Evolutionary conservation across 2,888 invertebrate genomes (phyloP).

Genomic region (Helobdella robusta): DNA sequence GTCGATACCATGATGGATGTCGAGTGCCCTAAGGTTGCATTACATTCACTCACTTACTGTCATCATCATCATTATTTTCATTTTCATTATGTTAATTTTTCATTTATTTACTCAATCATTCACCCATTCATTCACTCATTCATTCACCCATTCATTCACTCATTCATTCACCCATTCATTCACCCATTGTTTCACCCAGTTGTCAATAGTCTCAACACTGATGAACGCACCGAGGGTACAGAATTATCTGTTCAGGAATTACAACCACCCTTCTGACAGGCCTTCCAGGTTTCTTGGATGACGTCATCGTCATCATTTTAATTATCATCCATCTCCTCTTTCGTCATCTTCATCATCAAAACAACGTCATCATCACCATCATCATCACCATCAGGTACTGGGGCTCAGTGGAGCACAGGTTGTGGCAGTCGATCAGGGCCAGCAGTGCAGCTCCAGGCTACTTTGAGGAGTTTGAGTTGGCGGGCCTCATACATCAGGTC

Average conservation of each 20-base stretch:
- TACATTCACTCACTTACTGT: background rate
- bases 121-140: background rate
- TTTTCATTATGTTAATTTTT: background rate
- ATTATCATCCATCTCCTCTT: background rate
- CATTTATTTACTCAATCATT: background rate
- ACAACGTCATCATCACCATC: background rate
- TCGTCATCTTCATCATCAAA: too few species aligned
- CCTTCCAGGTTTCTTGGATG: constrained; percentile 36
- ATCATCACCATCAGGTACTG: constrained; percentile 49
- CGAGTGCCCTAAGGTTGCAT: constrained; percentile 39
- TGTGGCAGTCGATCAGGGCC: constrained; percentile 75
- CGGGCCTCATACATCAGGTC: constrained; percentile 43
- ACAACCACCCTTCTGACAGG: constrained; percentile 58
- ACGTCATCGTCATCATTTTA: background rate
- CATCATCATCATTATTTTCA: background rate
- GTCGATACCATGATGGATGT: constrained; percentile 40
- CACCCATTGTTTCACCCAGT: constrained; percentile 31
- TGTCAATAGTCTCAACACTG: constrained; percentile 40
- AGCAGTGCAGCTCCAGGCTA: constrained; percentile 85
- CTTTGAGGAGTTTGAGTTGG: constrained; percentile 59
- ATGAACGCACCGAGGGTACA: constrained; percentile 41
- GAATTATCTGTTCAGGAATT: constrained; percentile 66
- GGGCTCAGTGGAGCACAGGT: constrained; percentile 59
- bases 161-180: background rate
- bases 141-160: background rate